Percentiles rank a stretch among this genome's conserved stretches.
Conservation (phyloP, 2,113 vertebrate species). For the Podarcis cretensis region DNA sequence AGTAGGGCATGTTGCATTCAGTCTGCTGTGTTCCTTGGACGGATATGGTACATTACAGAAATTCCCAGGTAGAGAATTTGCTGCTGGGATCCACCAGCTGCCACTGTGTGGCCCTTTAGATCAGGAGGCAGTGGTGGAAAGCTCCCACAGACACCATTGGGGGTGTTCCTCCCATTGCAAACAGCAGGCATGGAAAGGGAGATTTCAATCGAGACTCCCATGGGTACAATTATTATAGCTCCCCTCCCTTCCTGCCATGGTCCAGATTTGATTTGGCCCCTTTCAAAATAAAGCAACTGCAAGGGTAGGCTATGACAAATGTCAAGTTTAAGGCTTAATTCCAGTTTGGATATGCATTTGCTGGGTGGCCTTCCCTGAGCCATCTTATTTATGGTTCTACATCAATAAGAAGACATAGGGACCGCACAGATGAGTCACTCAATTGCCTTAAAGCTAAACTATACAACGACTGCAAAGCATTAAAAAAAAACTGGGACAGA, state of each 20-base stretch:
- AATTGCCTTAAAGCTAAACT: background rate
- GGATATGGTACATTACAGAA: background rate
- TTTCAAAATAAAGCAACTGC: background rate
- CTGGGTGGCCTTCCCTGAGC: background rate
- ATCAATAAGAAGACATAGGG: background rate
- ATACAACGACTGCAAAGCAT: background rate
- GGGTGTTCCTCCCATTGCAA: too few species aligned
- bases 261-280: too few species aligned
- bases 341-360: background rate
- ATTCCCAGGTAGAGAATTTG: background rate
- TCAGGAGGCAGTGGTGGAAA: background rate
- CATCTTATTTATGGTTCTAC: background rate
- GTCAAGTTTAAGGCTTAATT: background rate
- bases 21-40: background rate
- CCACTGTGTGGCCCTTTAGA: background rate
- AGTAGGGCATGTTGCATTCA: background rate
- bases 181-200: too few species aligned
- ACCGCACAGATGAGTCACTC: background rate
- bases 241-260: too few species aligned
- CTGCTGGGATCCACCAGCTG: background rate
- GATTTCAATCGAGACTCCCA: too few species aligned
- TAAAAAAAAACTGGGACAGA: background rate
- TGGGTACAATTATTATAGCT: too few species aligned
- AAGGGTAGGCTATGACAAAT: background rate
- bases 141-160: background rate